Evolutionary conservation across 2,797 vertebrate genomes (phyloP).

Genomic region (Cichlasoma orientale): DNA sequence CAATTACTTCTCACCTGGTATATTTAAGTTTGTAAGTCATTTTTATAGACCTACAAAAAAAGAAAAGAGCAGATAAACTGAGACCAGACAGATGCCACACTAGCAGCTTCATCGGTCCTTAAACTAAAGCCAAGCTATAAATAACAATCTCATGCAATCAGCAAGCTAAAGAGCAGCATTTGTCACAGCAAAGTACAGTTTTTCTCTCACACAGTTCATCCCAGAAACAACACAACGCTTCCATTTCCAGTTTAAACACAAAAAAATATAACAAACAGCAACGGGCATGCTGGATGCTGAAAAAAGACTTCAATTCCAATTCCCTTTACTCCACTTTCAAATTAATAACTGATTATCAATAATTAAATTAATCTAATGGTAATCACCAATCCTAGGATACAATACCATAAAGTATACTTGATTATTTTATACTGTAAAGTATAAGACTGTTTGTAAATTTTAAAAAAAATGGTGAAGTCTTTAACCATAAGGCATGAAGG

Average conservation of each 20-base stretch:
- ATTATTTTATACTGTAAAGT: conserved; percentile 17
- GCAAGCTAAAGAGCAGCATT: conserved; percentile 36
- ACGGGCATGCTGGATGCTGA: conserved; percentile 41
- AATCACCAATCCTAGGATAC: background rate
- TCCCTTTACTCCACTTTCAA: conserved; percentile 30
- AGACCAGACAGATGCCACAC: conserved; percentile 42
- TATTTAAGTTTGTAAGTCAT: conserved; percentile 45
- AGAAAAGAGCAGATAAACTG: conserved; percentile 11
- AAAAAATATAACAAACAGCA: conserved; percentile 14
- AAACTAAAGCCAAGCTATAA: conserved; percentile 54
- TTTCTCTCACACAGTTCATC: conserved; percentile 9
- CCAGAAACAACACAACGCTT: conserved; percentile 39
- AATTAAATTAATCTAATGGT: background rate
- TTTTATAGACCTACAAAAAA: conserved; percentile 37
- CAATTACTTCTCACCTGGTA: conserved; percentile 58
- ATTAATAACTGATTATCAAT: background rate
- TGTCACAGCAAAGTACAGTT: conserved; percentile 48
- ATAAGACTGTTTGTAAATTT: background rate
- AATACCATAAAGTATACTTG: background rate
- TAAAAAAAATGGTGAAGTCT: conserved; percentile 11
- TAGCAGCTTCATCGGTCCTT: conserved; percentile 24
- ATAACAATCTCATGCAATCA: conserved; percentile 64
- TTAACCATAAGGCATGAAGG: conserved; percentile 43
- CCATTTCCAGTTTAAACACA: conserved; percentile 42
- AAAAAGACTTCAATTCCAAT: conserved; percentile 5